Base-by-base conservation (phyloP, 2,797 vertebrate genomes). In the Propithecus deckenii region DNA sequence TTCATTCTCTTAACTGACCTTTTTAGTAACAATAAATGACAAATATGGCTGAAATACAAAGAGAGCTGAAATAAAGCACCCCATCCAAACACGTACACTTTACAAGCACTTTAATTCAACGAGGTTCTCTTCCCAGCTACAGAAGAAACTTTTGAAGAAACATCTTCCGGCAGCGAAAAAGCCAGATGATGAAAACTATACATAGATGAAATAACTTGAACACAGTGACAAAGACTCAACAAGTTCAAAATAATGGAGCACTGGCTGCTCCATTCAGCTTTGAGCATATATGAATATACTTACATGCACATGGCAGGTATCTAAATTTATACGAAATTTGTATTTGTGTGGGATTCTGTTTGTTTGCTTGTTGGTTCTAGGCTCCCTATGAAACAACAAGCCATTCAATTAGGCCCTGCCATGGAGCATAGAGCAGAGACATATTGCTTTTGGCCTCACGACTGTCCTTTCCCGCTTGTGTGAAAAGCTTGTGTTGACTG, bases 391-490 rank as follows among this genome's bases (percentile, higher is more conserved):
- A 98, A 99, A 98, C 98, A 99, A 98, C 91, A 98, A 98, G 96
- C 93, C 98, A 98, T 98, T 98, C 90, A 96, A 63, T 81, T 48
- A 94, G 92, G 91, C 72, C 97, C 91, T 86, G 95, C 94, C 35
- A 9, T 17, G 55, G 89, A 93, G 79, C 87, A 89, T 28, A 93
- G 97, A 97, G 96, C 96, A 96, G 92, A 98, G 98, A 98, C 95
- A 97, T 86, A 96, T 97, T 98, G 98, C 93, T 99, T 98, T 98
- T 98, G 98, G 98, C 97, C 98, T 86, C 84, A 95, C 2, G 17
- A 95, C 61, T 88, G 89, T 95, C 97, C 91, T 84, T 97, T 92
- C 97, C 96, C 63, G 86, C 92, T 96, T 97, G 89, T 97, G 88
- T 71, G 92, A 97, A 98, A 98, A 97, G 95, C 67, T 98, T 97